phyloP scores from a whole-genome alignment of 1,140 invertebrate species.

The Gryllus bimaculatus region DNA sequence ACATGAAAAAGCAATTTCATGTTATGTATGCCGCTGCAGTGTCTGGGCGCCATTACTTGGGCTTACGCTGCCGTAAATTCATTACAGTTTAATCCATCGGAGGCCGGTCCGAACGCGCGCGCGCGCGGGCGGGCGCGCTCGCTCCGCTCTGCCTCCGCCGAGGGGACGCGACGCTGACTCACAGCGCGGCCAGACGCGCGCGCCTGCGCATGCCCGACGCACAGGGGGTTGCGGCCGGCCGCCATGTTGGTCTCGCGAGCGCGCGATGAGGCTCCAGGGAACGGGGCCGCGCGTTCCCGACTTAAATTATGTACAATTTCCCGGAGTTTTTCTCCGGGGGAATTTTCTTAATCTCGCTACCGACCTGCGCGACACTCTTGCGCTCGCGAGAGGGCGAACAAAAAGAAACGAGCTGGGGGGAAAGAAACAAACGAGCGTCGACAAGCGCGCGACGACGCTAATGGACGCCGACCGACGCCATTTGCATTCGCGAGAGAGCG shows the following conservation, averaged over 20 bases:
- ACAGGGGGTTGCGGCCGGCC: not conserved
- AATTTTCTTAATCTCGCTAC: not conserved
- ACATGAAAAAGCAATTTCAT: slow-evolving; percentile 13
- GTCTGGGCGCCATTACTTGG: slow-evolving; percentile 10
- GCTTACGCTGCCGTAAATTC: slow-evolving; percentile 10
- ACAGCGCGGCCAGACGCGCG: not conserved
- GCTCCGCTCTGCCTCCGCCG: too few relatives aligned
- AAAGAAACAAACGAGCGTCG: not conserved
- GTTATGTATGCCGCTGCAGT: not conserved
- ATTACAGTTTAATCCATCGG: slow-evolving; percentile 11
- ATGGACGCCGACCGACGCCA: not conserved
- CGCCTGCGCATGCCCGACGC: not conserved
- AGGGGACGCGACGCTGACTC: not conserved
- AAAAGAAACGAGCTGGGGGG: not conserved
- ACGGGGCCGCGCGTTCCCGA: not conserved
- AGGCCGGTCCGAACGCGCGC: not conserved
- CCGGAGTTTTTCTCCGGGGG: not conserved
- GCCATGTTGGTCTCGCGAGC: not conserved
- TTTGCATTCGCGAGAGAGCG: not conserved
- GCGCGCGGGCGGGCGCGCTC: not conserved
- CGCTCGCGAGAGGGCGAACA: too few relatives aligned
- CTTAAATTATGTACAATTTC: slow-evolving; percentile 2
- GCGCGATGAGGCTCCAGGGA: not conserved
- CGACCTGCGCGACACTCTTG: not conserved
- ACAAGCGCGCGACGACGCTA: not conserved